A percentile compares a stretch with the other conserved stretches of the same genome.
Conservation (phyloP, 2,113 vertebrate species). For the Caloenas nicobarica region DNA sequence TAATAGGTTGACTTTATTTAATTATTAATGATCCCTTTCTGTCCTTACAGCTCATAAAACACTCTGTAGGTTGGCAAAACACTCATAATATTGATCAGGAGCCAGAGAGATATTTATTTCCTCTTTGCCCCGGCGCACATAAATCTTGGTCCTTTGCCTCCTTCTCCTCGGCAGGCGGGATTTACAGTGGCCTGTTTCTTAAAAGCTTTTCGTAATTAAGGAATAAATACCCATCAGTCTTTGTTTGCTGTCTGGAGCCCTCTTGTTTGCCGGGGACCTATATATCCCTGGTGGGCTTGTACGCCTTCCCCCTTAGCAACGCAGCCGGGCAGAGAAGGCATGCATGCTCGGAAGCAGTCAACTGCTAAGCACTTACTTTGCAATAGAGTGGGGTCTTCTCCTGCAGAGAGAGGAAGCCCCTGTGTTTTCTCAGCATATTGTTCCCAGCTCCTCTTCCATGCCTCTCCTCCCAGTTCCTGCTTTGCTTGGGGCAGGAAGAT, state of each 20-base stretch:
- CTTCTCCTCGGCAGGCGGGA: not conserved
- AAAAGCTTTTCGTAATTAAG: constrained; percentile 75
- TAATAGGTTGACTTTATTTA: constrained; percentile 82
- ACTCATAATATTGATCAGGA: constrained; percentile 79
- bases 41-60: constrained; percentile 79
- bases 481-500: constrained; percentile 82
- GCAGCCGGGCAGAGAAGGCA: constrained; percentile 83
- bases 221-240: constrained; percentile 71
- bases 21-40: constrained; percentile 75
- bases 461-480: constrained; percentile 83
- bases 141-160: constrained; percentile 60
- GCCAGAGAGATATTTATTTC: constrained; percentile 80
- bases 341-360: constrained; percentile 80
- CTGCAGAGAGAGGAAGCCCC: constrained; percentile 81
- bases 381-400: constrained; percentile 73
- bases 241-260: constrained; percentile 69
- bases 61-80: constrained; percentile 78
- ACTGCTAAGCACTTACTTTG: constrained; percentile 81
- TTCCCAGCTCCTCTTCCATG: constrained; percentile 83
- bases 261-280: constrained; percentile 58
- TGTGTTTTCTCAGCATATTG: constrained; percentile 80
- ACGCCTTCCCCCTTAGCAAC: constrained; percentile 85
- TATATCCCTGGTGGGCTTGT: constrained; percentile 31
- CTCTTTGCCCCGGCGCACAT: constrained; percentile 61
- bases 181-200: constrained; percentile 75